Evolutionary conservation across 2,797 vertebrate species (phyloP).

Genomic region (Lacerta bilineata): DNA sequence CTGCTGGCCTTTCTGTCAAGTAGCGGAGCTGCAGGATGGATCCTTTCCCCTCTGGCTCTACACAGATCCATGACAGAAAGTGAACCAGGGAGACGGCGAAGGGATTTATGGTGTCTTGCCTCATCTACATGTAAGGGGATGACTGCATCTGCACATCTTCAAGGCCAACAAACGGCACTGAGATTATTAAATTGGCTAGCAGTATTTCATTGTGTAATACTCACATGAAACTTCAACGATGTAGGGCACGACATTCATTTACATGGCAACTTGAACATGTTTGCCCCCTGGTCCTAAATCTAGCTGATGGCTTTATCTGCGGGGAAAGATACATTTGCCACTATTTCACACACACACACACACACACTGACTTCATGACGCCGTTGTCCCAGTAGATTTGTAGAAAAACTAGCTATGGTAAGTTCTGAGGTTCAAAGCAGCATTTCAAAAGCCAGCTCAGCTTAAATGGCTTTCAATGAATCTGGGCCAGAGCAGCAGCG

Average conservation of each 20-base stretch:
- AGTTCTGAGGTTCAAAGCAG: neutral
- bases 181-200: constrained; percentile 1
- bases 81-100: constrained; percentile 10
- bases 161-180: constrained; percentile 7
- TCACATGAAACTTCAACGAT: neutral
- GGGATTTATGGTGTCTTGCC: constrained; percentile 39
- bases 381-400: neutral
- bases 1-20: constrained; percentile 61
- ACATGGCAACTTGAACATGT: neutral
- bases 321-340: neutral
- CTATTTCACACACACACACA: neutral
- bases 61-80: constrained; percentile 33
- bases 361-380: neutral
- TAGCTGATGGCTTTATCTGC: neutral
- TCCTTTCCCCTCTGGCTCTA: constrained; percentile 35
- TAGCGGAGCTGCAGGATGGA: neutral
- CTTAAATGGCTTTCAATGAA: neutral
- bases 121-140: constrained; percentile 17
- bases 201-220: constrained; percentile 20
- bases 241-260: neutral
- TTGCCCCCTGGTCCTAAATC: neutral
- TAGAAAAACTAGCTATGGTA: neutral
- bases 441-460: neutral
- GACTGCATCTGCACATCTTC: constrained; percentile 35
- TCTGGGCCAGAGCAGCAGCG: neutral